Evolutionary conservation across 2,113 vertebrate genomes (phyloP), one percentile per base, ranked within the genome.

Genomic region (Megaceryle torquata): DNA sequence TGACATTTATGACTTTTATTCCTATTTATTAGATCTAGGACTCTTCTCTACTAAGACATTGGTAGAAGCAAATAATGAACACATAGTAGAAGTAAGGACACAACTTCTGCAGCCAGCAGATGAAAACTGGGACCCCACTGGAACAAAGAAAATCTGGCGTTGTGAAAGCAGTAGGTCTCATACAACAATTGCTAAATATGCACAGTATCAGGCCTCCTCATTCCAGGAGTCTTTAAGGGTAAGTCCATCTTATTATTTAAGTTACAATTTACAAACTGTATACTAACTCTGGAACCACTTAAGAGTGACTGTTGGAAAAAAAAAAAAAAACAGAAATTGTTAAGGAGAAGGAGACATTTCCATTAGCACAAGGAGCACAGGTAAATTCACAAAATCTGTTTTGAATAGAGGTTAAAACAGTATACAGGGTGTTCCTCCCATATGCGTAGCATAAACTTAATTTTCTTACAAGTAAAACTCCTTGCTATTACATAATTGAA

Each of bases 171-270:
- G 99, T 97, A 98, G 98, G 96, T 99, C 99, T 61, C 99, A 99
- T 95, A 99, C 99, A 94, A 99, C 99, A 95, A 99, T 99, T 98
- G 98, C 99, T 97, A 99, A 99, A 97, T 99, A 99, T 94, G 99
- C 99, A 95, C 99, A 99, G 96, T 99, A 99, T 97, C 99, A 99
- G 97, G 99, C 99, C 51, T 99, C 99, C 28, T 99, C 99, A 89
- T 99, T 99, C 98, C 99, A 99, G 98, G 99, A 99, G 97, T 99
- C 99, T 46, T 98, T 99, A 91, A 98, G 99, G 98, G 99, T 99
- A 93, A 98, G 98, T 98, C 50, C 26, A 37, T 90, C n/a, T 37
- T 93, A 4, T 10, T 59, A 9, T 41, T 78, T 5, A 7, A 72
- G 41, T 59, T 89, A 8, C 0, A 53, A 16, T 86, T 77, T 68